Conservation (phyloP, 2,797 vertebrate species). For the Falco berigora region DNA sequence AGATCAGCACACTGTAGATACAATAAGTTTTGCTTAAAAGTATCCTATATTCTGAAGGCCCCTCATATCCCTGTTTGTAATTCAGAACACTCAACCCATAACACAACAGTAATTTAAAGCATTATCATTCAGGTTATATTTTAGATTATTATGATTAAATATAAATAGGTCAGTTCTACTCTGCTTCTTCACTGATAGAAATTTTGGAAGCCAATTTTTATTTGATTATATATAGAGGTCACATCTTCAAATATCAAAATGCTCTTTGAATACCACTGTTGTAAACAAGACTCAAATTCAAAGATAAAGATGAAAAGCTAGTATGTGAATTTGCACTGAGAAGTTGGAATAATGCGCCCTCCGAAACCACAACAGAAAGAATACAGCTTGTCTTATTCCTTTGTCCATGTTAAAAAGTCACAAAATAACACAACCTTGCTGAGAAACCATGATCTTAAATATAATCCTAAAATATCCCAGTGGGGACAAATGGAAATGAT, state of each 20-base stretch:
- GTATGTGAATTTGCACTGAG: neutral
- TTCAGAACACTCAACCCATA: neutral
- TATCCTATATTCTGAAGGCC: neutral
- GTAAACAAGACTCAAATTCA: neutral
- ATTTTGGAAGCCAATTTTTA: conserved; percentile 19
- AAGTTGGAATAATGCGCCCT: neutral
- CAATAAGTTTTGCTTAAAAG: neutral
- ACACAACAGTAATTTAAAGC: neutral
- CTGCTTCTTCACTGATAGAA: neutral
- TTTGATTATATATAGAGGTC: neutral
- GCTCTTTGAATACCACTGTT: neutral
- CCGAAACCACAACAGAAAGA: neutral
- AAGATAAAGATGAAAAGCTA: neutral
- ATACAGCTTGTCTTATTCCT: neutral
- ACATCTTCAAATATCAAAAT: neutral
- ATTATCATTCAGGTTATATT: neutral
- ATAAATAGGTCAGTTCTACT: conserved; percentile 44
- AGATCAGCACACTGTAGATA: neutral
- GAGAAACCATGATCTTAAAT: neutral
- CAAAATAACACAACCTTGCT: neutral
- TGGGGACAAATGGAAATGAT: neutral
- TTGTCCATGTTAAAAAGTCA: neutral
- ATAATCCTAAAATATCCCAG: neutral
- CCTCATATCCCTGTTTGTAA: neutral
- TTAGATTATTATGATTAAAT: conserved; percentile 25